Evolutionary conservation across 35 echinoderm and acorn worm genomes (phyloP).

Genomic region (Acanthaster planci): DNA sequence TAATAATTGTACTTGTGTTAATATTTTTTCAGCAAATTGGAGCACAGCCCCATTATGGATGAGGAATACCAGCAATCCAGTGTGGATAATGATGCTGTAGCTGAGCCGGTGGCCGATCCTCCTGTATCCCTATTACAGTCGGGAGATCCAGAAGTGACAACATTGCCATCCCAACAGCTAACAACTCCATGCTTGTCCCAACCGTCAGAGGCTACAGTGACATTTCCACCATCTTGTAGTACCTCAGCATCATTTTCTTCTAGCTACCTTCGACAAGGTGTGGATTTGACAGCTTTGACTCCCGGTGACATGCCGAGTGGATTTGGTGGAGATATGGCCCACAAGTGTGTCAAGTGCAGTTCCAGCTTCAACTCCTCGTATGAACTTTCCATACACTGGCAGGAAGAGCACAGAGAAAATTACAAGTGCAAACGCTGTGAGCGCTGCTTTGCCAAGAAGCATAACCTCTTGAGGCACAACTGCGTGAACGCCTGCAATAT

Average conservation of each 20-base stretch:
- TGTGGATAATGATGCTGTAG: background rate
- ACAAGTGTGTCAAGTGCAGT: background rate
- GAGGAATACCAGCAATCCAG: background rate
- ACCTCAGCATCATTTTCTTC: background rate
- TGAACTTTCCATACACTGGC: background rate
- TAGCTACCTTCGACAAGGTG: background rate
- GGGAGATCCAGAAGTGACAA: background rate
- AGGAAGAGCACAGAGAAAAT: background rate
- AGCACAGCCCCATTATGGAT: background rate
- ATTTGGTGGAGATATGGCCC: background rate
- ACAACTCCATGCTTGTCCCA: background rate
- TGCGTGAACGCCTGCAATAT: conserved; percentile 24
- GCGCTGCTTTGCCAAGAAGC: background rate
- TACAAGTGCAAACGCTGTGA: conserved; percentile 9
- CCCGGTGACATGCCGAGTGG: no score
- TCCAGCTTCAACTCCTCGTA: background rate
- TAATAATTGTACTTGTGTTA: no score
- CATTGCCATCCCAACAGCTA: background rate
- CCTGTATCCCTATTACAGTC: background rate
- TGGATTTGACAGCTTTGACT: background rate
- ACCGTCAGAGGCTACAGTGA: background rate
- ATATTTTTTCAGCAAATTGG: no score
- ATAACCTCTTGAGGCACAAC: background rate
- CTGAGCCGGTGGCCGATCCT: background rate
- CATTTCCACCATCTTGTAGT: background rate